These are phyloP conservation scores for Drosophila maculinotata DNA, from an alignment of 2,888 invertebrate species.

Conservation along the genomic window DNA sequence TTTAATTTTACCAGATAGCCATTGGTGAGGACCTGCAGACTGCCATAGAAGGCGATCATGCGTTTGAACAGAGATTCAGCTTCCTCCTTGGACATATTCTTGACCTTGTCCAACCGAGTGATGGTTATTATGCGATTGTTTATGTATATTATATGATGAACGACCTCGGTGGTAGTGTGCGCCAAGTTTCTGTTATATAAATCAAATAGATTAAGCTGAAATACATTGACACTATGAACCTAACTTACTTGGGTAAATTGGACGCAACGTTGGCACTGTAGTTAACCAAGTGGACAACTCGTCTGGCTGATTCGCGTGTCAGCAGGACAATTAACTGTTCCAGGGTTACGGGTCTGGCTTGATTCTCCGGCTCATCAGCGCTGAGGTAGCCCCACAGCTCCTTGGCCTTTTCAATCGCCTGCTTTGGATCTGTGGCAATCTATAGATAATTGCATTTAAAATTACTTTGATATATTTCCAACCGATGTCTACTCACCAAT, in stretches of 20 bases:
- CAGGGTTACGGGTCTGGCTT: constrained; percentile 91
- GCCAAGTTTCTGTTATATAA: constrained; percentile 84
- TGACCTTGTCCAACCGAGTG: constrained; percentile 87
- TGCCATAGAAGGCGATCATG: constrained; percentile 77
- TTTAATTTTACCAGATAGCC: constrained; percentile 75
- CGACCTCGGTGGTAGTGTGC: constrained; percentile 86
- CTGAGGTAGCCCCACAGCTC: constrained; percentile 90
- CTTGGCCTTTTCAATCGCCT: constrained; percentile 90
- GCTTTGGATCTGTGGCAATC: constrained; percentile 92
- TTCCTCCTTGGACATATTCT: constrained; percentile 86
- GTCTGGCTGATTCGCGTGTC: constrained; percentile 91
- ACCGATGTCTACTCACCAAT: constrained; percentile 87
- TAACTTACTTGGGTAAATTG: constrained; percentile 87
- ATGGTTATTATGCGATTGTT: constrained; percentile 89
- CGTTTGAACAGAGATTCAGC: constrained; percentile 84
- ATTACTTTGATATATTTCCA: too few species aligned
- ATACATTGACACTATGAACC: background rate
- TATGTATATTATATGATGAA: constrained; percentile 87
- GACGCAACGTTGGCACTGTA: constrained; percentile 87
- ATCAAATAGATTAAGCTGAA: background rate
- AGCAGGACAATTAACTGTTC: constrained; percentile 92
- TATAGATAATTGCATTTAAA: constrained; percentile 81
- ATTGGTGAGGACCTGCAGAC: constrained; percentile 79
- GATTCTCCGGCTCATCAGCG: constrained; percentile 93
- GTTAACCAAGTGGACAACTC: constrained; percentile 92